Evolutionary conservation across 2,113 vertebrate species (phyloP).

Genomic region (Pterocles gutturalis): DNA sequence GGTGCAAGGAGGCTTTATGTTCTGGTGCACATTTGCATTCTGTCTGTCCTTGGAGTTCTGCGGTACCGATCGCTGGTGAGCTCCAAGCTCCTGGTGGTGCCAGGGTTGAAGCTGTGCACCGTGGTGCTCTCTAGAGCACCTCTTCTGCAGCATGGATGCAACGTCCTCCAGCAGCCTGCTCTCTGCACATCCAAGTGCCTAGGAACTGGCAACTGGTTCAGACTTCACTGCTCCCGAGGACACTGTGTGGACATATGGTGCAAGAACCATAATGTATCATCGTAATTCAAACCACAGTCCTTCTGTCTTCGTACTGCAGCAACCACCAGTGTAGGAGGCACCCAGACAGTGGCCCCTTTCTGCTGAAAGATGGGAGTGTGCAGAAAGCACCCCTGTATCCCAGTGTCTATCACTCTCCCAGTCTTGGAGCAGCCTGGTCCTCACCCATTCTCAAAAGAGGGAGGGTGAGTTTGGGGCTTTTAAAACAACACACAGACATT

Average conservation of each 20-base stretch:
- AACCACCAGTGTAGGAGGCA: background rate
- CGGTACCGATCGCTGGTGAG: background rate
- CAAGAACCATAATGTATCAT: background rate
- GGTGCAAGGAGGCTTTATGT: background rate
- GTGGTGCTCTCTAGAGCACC: background rate
- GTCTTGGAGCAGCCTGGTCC: background rate
- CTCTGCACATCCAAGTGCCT: background rate
- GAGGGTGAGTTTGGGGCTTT: background rate
- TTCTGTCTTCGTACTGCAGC: background rate
- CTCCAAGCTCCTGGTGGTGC: background rate
- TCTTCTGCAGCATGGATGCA: background rate
- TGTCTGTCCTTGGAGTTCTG: background rate
- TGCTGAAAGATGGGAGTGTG: background rate
- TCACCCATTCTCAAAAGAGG: background rate
- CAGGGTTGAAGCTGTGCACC: background rate
- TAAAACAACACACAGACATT: constrained; percentile 15
- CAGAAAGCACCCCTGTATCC: background rate
- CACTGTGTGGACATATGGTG: background rate
- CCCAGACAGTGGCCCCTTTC: background rate
- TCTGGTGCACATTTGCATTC: background rate
- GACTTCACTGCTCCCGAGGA: background rate
- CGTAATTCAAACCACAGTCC: background rate
- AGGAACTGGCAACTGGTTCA: background rate
- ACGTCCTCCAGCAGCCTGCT: background rate
- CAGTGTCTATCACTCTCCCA: background rate